Evolutionary conservation across 2,888 invertebrate genomes (phyloP).

Genomic region (Nipponacmea schrenckii): DNA sequence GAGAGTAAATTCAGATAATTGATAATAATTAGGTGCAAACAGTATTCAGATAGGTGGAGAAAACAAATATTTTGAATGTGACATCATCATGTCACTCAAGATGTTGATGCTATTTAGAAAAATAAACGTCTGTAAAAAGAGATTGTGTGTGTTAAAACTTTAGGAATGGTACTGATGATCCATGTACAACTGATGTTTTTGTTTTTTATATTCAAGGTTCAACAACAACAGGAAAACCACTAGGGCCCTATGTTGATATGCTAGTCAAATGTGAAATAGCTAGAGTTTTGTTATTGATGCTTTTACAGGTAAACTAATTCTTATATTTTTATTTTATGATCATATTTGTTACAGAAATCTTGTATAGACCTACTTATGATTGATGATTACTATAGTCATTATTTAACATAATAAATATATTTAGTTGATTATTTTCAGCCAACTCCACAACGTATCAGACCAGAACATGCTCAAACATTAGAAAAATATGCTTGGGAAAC

Average conservation of each 20-base stretch:
- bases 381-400: neutral
- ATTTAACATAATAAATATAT: neutral
- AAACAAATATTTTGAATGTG: no score
- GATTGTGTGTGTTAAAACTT: no score
- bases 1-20: neutral
- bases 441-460: constrained; percentile 76
- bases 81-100: no score
- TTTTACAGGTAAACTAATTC: constrained; percentile 72
- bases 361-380: no score
- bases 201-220: constrained; percentile 42
- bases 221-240: constrained; percentile 56
- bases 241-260: constrained; percentile 67
- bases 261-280: constrained; percentile 78
- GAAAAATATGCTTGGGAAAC: constrained; percentile 75
- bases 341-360: neutral
- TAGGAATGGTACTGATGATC: no score
- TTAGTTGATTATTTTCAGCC: constrained; percentile 70
- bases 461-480: constrained; percentile 74
- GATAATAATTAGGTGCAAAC: no score
- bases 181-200: no score
- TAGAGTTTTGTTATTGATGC: constrained; percentile 79
- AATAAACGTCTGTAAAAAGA: no score
- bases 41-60: no score
- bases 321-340: neutral
- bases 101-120: no score